A percentile compares a stretch with the other conserved stretches of the same genome.
Evolutionary conservation across 2,888 invertebrate genomes (phyloP).

Genomic region (Cephus rjabovi): DNA sequence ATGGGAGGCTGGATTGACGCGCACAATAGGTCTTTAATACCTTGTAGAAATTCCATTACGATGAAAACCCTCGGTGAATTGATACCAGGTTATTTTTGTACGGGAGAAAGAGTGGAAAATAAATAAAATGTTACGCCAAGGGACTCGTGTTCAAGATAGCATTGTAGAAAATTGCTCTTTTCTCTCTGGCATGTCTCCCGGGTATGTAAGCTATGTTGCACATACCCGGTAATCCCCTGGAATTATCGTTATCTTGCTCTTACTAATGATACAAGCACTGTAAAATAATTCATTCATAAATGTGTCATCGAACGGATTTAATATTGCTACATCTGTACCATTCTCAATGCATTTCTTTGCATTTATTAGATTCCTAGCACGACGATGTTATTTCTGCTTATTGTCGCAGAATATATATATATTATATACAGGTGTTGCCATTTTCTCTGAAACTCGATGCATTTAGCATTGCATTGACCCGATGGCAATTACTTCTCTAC

Average conservation of each 20-base stretch:
- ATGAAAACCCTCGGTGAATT: background rate
- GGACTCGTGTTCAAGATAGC: background rate
- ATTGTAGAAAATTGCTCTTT: background rate
- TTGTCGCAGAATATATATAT: background rate
- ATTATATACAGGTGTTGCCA: background rate
- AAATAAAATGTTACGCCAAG: background rate
- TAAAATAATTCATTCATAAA: background rate
- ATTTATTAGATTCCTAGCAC: background rate
- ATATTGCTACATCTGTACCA: background rate
- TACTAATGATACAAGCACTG: too few relatives aligned
- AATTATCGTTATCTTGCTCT: too few relatives aligned
- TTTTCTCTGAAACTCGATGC: background rate
- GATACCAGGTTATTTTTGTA: background rate
- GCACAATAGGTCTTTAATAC: background rate
- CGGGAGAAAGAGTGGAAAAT: background rate
- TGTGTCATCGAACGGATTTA: background rate
- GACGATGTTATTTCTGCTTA: background rate
- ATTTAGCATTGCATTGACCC: background rate
- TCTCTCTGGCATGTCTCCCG: background rate
- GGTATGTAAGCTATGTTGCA: background rate
- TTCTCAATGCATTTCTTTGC: background rate
- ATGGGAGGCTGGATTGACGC: background rate
- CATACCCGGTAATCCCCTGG: background rate
- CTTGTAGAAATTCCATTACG: background rate
- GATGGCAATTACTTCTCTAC: background rate